Evolutionary conservation across 2,888 invertebrate species (phyloP).

Genomic region (Mamestra brassicae): DNA sequence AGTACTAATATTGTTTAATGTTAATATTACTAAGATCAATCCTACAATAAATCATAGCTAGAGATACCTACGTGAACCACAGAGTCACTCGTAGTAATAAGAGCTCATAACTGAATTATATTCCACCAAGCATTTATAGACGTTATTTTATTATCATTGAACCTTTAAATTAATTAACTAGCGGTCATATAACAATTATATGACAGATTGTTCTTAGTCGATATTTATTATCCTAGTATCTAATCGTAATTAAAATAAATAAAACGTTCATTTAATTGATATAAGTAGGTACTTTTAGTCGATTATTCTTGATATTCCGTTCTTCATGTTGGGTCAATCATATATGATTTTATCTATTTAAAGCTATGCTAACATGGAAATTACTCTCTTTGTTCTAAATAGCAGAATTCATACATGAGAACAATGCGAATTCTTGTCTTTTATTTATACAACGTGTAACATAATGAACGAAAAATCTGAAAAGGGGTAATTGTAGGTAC

Average conservation of each 20-base stretch:
- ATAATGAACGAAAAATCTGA: too few species aligned
- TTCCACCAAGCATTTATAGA: slow-evolving; percentile 6
- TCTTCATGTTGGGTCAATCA: background rate
- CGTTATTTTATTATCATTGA: slow-evolving; percentile 32
- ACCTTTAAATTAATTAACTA: slow-evolving; percentile 44
- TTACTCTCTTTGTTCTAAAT: too few species aligned
- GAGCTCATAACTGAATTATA: slow-evolving; percentile 20
- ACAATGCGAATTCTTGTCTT: too few species aligned
- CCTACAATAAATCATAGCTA: background rate
- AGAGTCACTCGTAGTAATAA: slow-evolving; percentile 1
- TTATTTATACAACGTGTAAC: too few species aligned
- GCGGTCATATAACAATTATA: slow-evolving; percentile 27
- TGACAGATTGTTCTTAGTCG: slow-evolving; percentile 31
- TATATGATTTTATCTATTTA: too few species aligned
- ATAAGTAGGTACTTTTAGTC: slow-evolving; percentile 20
- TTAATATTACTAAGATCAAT: too few species aligned
- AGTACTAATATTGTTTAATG: too few species aligned
- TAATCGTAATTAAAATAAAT: slow-evolving; percentile 21
- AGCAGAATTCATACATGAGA: too few species aligned
- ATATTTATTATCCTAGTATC: slow-evolving; percentile 5
- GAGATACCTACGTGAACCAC: background rate
- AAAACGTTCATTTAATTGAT: slow-evolving; percentile 18
- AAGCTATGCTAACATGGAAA: background rate
- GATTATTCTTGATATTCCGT: slow-evolving; percentile 13
- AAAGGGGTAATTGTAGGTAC: too few species aligned